Conservation (phyloP, 2,888 invertebrate species). For the Drosophila atroscutellata region DNA sequence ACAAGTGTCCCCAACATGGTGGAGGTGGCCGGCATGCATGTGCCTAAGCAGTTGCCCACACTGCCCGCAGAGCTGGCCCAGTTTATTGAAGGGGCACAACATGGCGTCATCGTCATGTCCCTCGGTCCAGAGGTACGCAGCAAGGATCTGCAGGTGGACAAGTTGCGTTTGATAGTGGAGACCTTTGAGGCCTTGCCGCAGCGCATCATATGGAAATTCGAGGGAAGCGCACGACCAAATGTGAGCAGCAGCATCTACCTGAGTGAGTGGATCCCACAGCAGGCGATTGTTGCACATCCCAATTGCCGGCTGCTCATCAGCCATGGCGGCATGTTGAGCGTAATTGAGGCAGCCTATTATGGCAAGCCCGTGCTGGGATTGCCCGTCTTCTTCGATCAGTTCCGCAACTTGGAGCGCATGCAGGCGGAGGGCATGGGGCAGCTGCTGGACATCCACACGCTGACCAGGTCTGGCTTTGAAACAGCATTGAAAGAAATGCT, state of each 20-base stretch:
- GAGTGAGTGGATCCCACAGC: conserved; percentile 84
- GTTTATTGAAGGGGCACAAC: conserved; percentile 83
- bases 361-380: conserved; percentile 85
- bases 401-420: conserved; percentile 85
- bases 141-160: conserved; percentile 63
- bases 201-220: conserved; percentile 85
- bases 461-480: conserved; percentile 78
- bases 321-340: conserved; percentile 85
- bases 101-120: conserved; percentile 85
- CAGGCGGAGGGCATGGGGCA: conserved; percentile 63
- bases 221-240: conserved; percentile 66
- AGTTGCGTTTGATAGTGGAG: conserved; percentile 47
- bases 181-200: conserved; percentile 63
- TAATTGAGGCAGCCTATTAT: conserved; percentile 84
- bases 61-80: conserved; percentile 77
- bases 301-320: conserved; percentile 85
- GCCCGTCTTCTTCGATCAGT: conserved; percentile 86
- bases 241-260: conserved; percentile 73
- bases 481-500: conserved; percentile 59
- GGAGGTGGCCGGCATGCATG: conserved; percentile 83
- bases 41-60: conserved; percentile 66
- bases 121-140: conserved; percentile 83
- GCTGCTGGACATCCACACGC: conserved; percentile 73
- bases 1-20: conserved; percentile 82
- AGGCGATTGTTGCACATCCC: conserved; percentile 85